Conservation (phyloP, 2,797 vertebrate genomes). For the Rhadinocentrus ornatus region DNA sequence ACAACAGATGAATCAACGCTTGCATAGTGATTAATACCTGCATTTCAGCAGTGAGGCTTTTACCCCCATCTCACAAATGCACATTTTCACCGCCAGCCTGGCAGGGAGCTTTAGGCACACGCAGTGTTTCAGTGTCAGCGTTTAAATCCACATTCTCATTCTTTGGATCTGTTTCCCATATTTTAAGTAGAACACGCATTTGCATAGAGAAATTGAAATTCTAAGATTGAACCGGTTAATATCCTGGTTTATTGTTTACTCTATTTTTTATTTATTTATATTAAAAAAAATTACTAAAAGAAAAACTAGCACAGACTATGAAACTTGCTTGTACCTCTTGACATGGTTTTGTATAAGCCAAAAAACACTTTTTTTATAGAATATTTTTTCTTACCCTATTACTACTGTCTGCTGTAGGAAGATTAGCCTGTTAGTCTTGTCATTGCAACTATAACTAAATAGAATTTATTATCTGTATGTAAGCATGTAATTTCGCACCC, state of each 20-base stretch:
- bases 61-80: conserved; percentile 47
- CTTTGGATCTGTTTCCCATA: conserved; percentile 13
- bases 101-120: conserved; percentile 29
- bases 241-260: background rate
- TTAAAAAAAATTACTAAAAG: conserved; percentile 7
- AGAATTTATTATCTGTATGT: no score
- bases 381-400: conserved; percentile 36
- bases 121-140: conserved; percentile 14
- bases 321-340: conserved; percentile 29
- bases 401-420: conserved; percentile 38
- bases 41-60: conserved; percentile 64
- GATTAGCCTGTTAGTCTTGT: conserved; percentile 50
- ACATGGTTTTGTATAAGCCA: conserved; percentile 16
- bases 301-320: conserved; percentile 25
- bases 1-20: conserved; percentile 82
- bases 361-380: conserved; percentile 49
- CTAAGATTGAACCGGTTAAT: conserved; percentile 1
- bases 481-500: no score
- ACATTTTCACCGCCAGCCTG: conserved; percentile 33
- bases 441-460: conserved; percentile 42
- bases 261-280: no score
- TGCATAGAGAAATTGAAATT: conserved; percentile 22
- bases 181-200: conserved; percentile 17
- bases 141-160: conserved; percentile 40
- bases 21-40: conserved; percentile 81